Evolutionary conservation across 2,113 vertebrate species (phyloP).

Genomic region (Aptenodytes patagonicus): DNA sequence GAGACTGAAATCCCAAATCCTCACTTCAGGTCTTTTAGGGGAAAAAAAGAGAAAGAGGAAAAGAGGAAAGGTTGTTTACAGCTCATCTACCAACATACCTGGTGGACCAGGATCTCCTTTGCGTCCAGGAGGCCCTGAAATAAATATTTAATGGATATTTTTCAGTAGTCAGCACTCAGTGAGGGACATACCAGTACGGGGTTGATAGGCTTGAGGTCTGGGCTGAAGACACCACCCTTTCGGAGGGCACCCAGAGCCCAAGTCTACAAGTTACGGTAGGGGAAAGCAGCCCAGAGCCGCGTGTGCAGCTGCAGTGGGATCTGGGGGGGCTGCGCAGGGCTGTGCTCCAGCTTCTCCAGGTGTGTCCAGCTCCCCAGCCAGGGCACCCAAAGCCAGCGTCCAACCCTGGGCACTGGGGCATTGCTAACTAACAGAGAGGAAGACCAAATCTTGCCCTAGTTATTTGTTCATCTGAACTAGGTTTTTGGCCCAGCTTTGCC

Average conservation of each 20-base stretch:
- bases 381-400: neutral
- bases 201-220: neutral
- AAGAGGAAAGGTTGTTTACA: neutral
- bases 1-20: neutral
- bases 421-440: neutral
- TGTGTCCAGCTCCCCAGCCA: neutral
- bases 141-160: conserved; percentile 17
- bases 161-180: neutral
- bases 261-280: neutral
- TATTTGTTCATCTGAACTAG: neutral
- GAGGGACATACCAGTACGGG: neutral
- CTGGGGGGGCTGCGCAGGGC: fast-evolving
- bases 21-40: neutral
- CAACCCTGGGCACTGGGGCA: neutral
- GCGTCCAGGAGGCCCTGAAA: conserved; percentile 55
- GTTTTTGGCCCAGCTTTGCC: neutral
- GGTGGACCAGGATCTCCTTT: conserved; percentile 59
- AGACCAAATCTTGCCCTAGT: neutral
- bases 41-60: neutral
- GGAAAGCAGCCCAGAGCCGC: fast-evolving
- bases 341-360: neutral
- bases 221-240: neutral
- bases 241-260: neutral
- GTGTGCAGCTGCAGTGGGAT: neutral
- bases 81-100: conserved; percentile 56